phyloP scores from a whole-genome alignment of 1,140 invertebrate species.

The Theocolax elegans region DNA sequence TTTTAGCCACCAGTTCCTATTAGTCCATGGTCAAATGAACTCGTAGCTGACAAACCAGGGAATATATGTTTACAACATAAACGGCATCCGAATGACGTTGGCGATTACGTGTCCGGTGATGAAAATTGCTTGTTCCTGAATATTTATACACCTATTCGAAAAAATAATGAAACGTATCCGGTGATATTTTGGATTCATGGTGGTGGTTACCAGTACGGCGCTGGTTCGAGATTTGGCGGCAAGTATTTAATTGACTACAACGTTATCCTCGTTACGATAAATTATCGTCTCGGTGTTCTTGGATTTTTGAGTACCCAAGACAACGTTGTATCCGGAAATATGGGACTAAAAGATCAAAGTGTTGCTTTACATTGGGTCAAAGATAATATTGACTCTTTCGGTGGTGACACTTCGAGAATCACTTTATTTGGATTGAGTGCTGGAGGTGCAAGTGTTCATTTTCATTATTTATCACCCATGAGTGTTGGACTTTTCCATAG shows the following conservation, averaged over 20 bases:
- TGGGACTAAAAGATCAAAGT: constrained; percentile 19
- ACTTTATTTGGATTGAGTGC: constrained; percentile 6
- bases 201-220: background rate
- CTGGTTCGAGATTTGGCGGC: background rate
- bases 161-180: background rate
- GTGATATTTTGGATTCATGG: constrained; percentile 16
- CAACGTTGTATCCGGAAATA: constrained; percentile 3
- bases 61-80: background rate
- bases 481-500: constrained; percentile 1
- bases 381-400: constrained; percentile 5
- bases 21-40: background rate
- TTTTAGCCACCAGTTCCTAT: constrained; percentile 3
- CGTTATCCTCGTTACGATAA: constrained; percentile 12
- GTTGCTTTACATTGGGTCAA: background rate
- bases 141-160: background rate
- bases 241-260: constrained; percentile 9
- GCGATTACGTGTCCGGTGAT: background rate
- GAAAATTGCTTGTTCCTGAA: constrained; percentile 6
- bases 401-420: background rate
- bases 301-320: constrained; percentile 26
- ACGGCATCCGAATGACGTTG: background rate
- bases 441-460: constrained; percentile 16
- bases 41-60: background rate
- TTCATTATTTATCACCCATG: constrained; percentile 21
- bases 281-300: constrained; percentile 8